Evolutionary conservation across 2,113 vertebrate genomes (phyloP).

Genomic region (Atractosteus spatula): DNA sequence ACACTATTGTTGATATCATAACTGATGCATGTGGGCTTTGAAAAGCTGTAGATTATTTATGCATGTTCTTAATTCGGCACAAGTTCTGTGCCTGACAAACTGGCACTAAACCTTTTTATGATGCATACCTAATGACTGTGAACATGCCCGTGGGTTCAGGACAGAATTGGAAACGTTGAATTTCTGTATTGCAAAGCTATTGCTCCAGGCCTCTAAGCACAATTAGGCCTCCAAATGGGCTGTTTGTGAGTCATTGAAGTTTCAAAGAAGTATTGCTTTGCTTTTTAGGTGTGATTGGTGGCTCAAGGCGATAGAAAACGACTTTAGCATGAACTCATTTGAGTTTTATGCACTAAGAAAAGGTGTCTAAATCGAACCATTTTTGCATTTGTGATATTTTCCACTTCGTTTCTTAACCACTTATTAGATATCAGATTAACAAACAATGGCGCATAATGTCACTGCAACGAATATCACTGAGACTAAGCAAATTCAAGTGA

Average conservation of each 20-base stretch:
- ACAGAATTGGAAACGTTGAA: conserved; percentile 65
- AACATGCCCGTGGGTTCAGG: conserved; percentile 57
- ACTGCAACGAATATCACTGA: conserved; percentile 44
- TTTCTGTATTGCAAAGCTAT: conserved; percentile 67
- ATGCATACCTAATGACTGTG: conserved; percentile 70
- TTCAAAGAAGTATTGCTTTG: conserved; percentile 59
- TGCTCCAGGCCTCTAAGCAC: conserved; percentile 71
- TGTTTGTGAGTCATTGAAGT: conserved; percentile 77
- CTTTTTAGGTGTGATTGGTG: conserved; percentile 67
- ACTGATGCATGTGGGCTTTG: conserved; percentile 3
- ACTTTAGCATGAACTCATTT: conserved; percentile 61
- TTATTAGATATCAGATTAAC: not conserved
- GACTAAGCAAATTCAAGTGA: too few relatives aligned
- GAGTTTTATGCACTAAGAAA: conserved; percentile 30
- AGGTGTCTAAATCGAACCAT: conserved; percentile 1
- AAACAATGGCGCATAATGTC: not conserved
- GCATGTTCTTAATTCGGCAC: conserved; percentile 17
- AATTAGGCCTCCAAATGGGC: conserved; percentile 75
- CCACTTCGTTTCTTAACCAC: too few relatives aligned
- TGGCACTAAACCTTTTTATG: conserved; percentile 70
- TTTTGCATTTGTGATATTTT: not conserved
- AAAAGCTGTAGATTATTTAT: conserved; percentile 8
- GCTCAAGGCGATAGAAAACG: conserved; percentile 65
- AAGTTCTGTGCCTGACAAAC: conserved; percentile 58
- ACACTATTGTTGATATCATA: conserved; percentile 24